Conservation (phyloP, 2,113 vertebrate species). For the Laticauda laticaudata region DNA sequence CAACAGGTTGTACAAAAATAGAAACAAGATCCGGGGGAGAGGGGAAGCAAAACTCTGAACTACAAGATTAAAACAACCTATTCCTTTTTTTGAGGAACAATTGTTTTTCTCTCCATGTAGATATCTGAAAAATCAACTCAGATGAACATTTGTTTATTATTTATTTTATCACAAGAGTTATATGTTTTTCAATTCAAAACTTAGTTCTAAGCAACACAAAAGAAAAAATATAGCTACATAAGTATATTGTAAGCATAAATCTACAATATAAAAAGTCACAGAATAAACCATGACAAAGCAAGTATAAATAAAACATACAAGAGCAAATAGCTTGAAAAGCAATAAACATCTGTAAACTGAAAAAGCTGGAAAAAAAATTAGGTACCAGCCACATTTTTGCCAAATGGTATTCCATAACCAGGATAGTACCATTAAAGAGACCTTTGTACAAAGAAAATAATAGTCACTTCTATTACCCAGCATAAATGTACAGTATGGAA, state of each 20-base stretch:
- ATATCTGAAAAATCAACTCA: not conserved
- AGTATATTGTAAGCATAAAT: not conserved
- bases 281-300: not conserved
- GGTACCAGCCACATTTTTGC: not conserved
- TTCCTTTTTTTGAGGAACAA: not conserved
- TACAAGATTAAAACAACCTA: not conserved
- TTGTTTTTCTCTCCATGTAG: not conserved
- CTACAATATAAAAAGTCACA: not conserved
- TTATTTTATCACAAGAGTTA: not conserved
- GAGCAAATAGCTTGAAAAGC: not conserved
- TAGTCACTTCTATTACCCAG: not conserved
- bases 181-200: not conserved
- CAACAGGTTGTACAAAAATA: not conserved
- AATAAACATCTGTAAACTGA: not conserved
- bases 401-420: not conserved
- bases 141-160: not conserved
- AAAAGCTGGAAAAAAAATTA: not conserved
- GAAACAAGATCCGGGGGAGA: not conserved
- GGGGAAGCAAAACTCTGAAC: not conserved
- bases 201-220: not conserved
- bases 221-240: not conserved
- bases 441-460: not conserved
- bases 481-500: not conserved
- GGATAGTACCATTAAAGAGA: not conserved
- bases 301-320: not conserved